Evolutionary conservation across 2,888 invertebrate species (phyloP).

Genomic region (Ennomos fuscantarius): DNA sequence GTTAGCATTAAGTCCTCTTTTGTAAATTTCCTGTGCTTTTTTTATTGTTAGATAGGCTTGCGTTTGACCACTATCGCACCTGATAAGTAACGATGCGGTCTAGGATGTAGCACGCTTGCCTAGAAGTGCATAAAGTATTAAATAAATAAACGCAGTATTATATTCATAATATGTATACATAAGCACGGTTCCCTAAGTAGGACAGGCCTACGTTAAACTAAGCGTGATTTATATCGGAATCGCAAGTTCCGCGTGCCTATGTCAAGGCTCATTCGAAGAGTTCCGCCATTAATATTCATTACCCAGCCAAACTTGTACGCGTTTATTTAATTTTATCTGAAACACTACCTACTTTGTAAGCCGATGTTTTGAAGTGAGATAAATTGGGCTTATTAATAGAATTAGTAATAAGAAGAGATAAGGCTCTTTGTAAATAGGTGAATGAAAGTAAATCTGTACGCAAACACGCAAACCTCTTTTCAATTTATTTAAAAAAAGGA

Average conservation of each 20-base stretch:
- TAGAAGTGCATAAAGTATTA: no score
- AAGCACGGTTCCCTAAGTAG: slow-evolving; percentile 53
- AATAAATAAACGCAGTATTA: no score
- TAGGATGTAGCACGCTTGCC: no score
- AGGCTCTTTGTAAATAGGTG: not conserved
- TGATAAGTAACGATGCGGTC: no score
- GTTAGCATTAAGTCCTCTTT: no score
- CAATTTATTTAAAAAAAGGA: no score
- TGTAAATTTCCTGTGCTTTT: no score
- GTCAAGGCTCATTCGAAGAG: slow-evolving; percentile 71
- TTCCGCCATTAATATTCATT: slow-evolving; percentile 79
- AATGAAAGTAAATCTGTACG: no score
- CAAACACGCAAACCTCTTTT: no score
- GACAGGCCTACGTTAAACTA: slow-evolving; percentile 55
- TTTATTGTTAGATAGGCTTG: no score
- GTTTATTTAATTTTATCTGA: slow-evolving; percentile 72
- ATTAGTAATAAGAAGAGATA: slow-evolving; percentile 2
- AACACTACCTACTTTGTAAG: slow-evolving; percentile 50
- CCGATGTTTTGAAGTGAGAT: slow-evolving; percentile 25
- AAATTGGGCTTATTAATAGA: slow-evolving; percentile 20
- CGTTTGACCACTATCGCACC: no score
- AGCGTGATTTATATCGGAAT: slow-evolving; percentile 74
- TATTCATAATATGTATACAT: slow-evolving; percentile 35
- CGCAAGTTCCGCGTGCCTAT: slow-evolving; percentile 64
- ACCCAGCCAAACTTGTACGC: slow-evolving; percentile 66